Evolutionary conservation across 2,797 vertebrate genomes (phyloP), one percentile per base, ranked within the genome.

Genomic region (Thaleichthys pacificus): DNA sequence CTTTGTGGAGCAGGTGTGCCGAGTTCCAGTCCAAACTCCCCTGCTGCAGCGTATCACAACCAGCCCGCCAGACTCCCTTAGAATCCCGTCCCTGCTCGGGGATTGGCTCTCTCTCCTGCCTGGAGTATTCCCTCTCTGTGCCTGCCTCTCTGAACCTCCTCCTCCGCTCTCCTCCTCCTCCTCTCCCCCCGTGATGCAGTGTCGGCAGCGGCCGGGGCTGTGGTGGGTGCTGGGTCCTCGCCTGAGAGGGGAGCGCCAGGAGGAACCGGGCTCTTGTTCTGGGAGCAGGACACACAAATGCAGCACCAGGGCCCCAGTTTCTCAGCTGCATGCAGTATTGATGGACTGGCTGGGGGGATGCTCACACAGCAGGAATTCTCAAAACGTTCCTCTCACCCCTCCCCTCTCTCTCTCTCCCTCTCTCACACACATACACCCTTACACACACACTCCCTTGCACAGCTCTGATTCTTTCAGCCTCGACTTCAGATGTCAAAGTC

Each of bases 301-400:
- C 92, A 92, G 91, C 90, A 85, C 83, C 71, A 80, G 30, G 87
- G 87, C 91, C 78, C 92, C 92, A 92, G 92, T 83, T 91, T 81
- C 89, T 87, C 91, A 91, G 93, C 93, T 92, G 92, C 92, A 91
- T 92, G 93, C 94, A 91, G 93, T 93, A 94, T 94, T 94, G 93
- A 95, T 94, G 91, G 93, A 93, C 93, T 92, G 92, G 93, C 92
- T 94, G 91, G 89, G 92, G 91, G 91, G 93, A 94, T 95, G 94
- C 93, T 93, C 93, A 93, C 93, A 90, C 93, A 93, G 93, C 93
- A 93, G 87, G 89, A 94, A 92, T 92, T 88, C 91, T 89, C 91
- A 84, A 24, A 74, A 72, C 78, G 76, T 69, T 32, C 72, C 72
- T 54, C 58, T 65, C 75, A 58, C 76, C 57, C 85, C 73, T 77